A percentile compares a stretch with the other conserved stretches of the same genome.
These are phyloP conservation scores for Drosophila tripunctata DNA, from an alignment of 2,888 invertebrate species.

Conservation along the genomic window DNA sequence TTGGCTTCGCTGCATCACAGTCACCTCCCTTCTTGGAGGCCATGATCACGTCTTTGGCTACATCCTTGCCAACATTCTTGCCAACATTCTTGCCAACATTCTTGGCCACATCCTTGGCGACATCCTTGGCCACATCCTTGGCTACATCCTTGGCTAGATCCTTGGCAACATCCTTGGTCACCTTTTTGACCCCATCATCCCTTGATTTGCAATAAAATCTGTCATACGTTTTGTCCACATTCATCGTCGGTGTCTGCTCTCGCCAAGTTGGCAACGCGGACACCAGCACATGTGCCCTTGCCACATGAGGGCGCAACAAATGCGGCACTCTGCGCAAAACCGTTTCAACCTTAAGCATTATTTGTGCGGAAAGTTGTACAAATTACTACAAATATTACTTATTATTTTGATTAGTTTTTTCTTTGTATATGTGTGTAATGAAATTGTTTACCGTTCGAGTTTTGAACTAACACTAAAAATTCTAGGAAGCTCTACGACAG, in stretches of 20 bases:
- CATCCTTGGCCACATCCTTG: background rate
- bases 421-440: background rate
- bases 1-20: background rate
- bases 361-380: too few relatives aligned
- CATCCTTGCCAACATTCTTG: background rate
- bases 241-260: background rate
- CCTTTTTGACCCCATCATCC: background rate
- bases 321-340: background rate
- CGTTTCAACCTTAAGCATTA: constrained; percentile 22
- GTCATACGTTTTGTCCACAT: background rate
- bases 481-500: background rate
- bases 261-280: background rate
- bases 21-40: background rate
- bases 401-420: constrained; percentile 26
- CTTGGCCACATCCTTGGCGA: background rate
- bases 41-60: background rate
- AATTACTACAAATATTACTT: too few relatives aligned
- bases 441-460: constrained; percentile 1
- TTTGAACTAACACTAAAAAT: constrained; percentile 9
- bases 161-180: background rate
- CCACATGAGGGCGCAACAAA: background rate
- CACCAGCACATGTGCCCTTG: background rate
- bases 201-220: background rate
- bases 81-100: background rate
- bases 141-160: background rate